Evolutionary conservation across 1,140 invertebrate genomes (phyloP).

Genomic region (Drosophila tristis): DNA sequence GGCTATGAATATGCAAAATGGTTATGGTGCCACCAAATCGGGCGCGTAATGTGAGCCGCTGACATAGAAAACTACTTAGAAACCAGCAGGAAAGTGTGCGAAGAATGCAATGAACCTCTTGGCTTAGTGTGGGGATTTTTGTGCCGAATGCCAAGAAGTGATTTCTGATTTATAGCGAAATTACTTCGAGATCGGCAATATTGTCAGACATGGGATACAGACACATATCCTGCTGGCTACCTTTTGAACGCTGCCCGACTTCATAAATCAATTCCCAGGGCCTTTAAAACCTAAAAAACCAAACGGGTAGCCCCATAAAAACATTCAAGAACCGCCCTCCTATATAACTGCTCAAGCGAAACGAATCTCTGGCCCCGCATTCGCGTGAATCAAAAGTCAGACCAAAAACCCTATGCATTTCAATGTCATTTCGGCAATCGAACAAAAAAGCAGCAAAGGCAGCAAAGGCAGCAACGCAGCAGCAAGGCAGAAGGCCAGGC

Average conservation of each 20-base stretch:
- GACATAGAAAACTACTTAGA: constrained; percentile 70
- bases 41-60: constrained; percentile 42
- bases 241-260: background rate
- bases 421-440: constrained; percentile 62
- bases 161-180: background rate
- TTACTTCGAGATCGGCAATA: background rate
- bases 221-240: too few relatives aligned
- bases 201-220: too few relatives aligned
- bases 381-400: constrained; percentile 4
- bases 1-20: constrained; percentile 55
- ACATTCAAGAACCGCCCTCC: constrained; percentile 23
- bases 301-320: background rate
- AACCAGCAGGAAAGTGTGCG: background rate
- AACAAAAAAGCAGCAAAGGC: constrained; percentile 31
- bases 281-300: constrained; percentile 16
- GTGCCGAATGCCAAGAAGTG: background rate
- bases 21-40: constrained; percentile 63
- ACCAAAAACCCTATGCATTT: constrained; percentile 37
- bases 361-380: constrained; percentile 24
- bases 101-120: background rate
- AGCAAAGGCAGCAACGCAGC: too few relatives aligned
- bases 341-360: constrained; percentile 27
- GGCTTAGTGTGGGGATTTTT: background rate
- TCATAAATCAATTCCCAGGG: background rate
- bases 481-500: constrained; percentile 15